Evolutionary conservation across 2,888 invertebrate species (phyloP), one percentile per base, ranked within the genome.

Genomic region (Enoplolaimus lenunculus): DNA sequence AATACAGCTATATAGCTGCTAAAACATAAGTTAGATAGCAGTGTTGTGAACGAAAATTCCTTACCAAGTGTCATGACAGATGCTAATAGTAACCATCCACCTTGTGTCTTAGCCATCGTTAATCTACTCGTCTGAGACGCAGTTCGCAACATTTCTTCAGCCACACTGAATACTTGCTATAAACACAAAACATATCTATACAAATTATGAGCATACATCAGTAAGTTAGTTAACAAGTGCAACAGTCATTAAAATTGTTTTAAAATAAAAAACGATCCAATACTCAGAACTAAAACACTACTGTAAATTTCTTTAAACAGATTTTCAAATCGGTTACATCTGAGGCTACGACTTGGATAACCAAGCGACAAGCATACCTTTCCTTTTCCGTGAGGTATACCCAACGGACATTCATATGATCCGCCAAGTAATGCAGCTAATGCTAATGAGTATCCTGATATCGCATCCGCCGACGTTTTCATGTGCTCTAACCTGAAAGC

Each of bases 41-140:
- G n/a, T n/a, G n/a, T n/a, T n/a, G n/a, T n/a, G n/a, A n/a, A n/a
- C n/a, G n/a, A n/a, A n/a, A n/a, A n/a, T 45, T 45, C 71, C 81
- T 80, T 81, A 87, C 90, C 94, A 75, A 97, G 83, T 0, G 94
- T 93, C 88, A 95, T 93, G 70, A 98, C 91, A 70, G 97, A 90
- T 45, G 94, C 94, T 76, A 98, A 91, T 60, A 98, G 85, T 66
- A 95, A 85, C 98, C 98, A 98, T 34, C 97, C 97, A 45, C 95
- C 94, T 81, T 93, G 93, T 0, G 95, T 94, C 78, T 95, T 86
- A 76, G 93, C 92, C 73, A 94, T 86, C 0, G 95, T 94, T 71
- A 98, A 85, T 68, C 95, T 86, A 81, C 93, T 93, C 82, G 93
- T 97, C 83, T 97, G 95, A 77, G 91, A 92, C 0, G 98, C 97